Conservation (phyloP, 2,113 vertebrate genomes). For the Phylloscopus trochilus region DNA sequence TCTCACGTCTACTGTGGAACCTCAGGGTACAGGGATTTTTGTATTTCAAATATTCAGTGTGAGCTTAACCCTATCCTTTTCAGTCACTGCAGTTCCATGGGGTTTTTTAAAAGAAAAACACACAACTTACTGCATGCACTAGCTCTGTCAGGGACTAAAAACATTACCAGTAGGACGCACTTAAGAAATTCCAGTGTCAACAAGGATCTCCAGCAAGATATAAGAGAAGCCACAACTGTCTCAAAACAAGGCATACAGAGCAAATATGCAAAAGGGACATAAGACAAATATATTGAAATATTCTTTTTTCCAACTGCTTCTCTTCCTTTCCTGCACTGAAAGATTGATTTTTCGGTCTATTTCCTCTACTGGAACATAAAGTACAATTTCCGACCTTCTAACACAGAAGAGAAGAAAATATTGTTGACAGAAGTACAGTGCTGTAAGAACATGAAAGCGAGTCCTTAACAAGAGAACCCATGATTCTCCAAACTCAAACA, state of each 20-base stretch:
- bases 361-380: not conserved
- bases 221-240: not conserved
- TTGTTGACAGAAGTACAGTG: not conserved
- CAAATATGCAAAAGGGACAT: not conserved
- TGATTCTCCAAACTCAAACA: not conserved
- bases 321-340: not conserved
- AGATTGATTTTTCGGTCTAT: not conserved
- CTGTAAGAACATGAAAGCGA: not conserved
- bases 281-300: not conserved
- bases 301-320: not conserved
- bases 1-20: not conserved
- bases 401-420: not conserved
- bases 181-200: not conserved
- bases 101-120: not conserved
- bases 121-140: not conserved
- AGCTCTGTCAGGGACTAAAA: not conserved
- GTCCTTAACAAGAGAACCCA: not conserved
- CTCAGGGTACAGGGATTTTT: not conserved
- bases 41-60: not conserved
- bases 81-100: not conserved
- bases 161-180: not conserved
- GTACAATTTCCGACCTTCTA: slow-evolving; percentile 4
- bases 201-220: not conserved
- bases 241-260: not conserved
- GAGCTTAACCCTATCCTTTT: not conserved